phyloP scores from a whole-genome alignment of 2,888 invertebrate genomes.

The Falcaria lacertinaria region DNA sequence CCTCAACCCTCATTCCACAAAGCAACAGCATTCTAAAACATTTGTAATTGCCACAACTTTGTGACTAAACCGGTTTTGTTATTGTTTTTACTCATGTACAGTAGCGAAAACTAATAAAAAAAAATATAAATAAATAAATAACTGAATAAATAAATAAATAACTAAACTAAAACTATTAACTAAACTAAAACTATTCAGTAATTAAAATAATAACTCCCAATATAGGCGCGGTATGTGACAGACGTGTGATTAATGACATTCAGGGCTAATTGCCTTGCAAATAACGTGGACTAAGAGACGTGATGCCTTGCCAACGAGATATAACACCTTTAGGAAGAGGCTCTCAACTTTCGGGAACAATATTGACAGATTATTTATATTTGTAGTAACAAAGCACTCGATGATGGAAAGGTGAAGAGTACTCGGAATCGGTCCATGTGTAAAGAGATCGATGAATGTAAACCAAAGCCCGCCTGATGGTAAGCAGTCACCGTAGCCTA shows the following conservation, averaged over 20 bases:
- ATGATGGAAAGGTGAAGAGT: too few species aligned
- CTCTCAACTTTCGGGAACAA: neutral
- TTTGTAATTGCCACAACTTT: neutral
- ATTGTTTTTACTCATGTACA: neutral
- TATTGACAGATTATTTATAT: neutral
- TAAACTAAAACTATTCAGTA: neutral
- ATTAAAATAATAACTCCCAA: constrained; percentile 11
- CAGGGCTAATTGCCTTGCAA: constrained; percentile 12
- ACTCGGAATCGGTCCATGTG: too few species aligned
- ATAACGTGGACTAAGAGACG: neutral
- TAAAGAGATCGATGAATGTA: too few species aligned
- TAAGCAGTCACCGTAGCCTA: too few species aligned
- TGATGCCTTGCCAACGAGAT: neutral
- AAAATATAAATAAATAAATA: too few species aligned
- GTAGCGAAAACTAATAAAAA: too few species aligned
- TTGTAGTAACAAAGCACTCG: too few species aligned
- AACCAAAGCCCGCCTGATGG: too few species aligned
- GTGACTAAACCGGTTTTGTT: neutral
- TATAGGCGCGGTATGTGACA: constrained; percentile 12
- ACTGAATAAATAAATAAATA: too few species aligned
- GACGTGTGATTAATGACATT: constrained; percentile 12
- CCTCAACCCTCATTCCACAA: too few species aligned
- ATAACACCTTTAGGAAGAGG: neutral
- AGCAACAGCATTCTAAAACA: neutral
- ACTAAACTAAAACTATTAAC: too few species aligned